Evolutionary conservation across 2,797 vertebrate genomes (phyloP).

Genomic region (Bradypodion pumilum): DNA sequence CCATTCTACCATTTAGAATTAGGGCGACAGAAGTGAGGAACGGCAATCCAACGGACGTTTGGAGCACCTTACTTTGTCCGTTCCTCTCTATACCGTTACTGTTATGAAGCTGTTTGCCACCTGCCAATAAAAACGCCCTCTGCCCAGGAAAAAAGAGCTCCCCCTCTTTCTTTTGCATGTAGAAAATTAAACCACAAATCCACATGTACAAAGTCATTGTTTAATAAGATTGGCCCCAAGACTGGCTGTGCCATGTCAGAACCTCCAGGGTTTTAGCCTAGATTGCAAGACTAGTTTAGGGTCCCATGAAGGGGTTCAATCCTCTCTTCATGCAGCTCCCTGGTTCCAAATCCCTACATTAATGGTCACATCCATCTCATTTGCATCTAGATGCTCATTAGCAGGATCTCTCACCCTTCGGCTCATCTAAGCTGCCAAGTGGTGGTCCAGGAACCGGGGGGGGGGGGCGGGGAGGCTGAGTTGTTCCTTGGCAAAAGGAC

Average conservation of each 20-base stretch:
- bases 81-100: no score
- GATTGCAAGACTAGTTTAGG: not conserved
- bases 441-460: not conserved
- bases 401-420: not conserved
- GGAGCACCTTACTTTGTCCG: no score
- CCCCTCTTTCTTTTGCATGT: not conserved
- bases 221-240: not conserved
- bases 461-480: no score
- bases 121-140: not conserved
- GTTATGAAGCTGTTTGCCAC: not conserved
- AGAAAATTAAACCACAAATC: not conserved
- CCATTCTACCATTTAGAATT: not conserved
- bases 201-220: not conserved
- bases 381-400: not conserved
- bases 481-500: no score
- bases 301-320: not conserved
- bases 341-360: not conserved
- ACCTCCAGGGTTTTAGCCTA: not conserved
- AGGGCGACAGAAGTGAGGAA: no score
- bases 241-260: not conserved
- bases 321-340: not conserved
- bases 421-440: not conserved
- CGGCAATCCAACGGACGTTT: no score
- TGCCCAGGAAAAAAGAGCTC: not conserved
- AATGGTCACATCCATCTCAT: not conserved